Evolutionary conservation across 1,140 invertebrate species (phyloP).

Genomic region (Drosophila bipectinata): DNA sequence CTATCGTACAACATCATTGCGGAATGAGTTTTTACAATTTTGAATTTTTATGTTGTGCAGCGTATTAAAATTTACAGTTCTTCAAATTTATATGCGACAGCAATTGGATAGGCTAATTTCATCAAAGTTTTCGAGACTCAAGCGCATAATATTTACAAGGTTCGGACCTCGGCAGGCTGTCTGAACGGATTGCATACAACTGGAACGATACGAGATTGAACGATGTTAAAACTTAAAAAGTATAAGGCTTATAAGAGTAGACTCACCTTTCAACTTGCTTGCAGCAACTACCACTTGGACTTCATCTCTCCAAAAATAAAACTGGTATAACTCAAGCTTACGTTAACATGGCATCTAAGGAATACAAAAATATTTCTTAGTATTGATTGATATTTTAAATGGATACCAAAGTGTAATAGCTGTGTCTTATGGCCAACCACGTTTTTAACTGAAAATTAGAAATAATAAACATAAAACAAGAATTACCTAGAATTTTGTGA

Average conservation of each 20-base stretch:
- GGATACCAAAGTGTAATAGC: too few relatives aligned
- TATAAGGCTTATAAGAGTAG: too few relatives aligned
- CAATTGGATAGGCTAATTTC: slow-evolving; percentile 53
- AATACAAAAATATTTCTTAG: neutral
- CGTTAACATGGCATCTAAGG: slow-evolving; percentile 49
- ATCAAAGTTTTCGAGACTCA: slow-evolving; percentile 26
- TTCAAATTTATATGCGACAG: slow-evolving; percentile 65
- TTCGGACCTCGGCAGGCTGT: slow-evolving; percentile 41
- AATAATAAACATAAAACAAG: neutral
- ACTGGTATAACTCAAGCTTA: slow-evolving; percentile 25
- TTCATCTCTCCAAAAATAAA: slow-evolving; percentile 24
- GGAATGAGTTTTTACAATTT: slow-evolving; percentile 18
- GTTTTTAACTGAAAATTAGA: neutral
- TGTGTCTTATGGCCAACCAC: neutral
- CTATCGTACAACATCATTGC: slow-evolving; percentile 46
- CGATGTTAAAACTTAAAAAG: neutral
- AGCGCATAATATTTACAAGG: slow-evolving; percentile 48
- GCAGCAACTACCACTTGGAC: slow-evolving; percentile 26
- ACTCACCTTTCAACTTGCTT: slow-evolving; percentile 45
- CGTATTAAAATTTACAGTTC: slow-evolving; percentile 64
- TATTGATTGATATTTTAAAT: neutral
- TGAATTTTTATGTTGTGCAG: slow-evolving; percentile 33
- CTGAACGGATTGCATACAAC: slow-evolving; percentile 57
- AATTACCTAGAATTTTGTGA: slow-evolving; percentile 6
- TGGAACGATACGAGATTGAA: slow-evolving; percentile 18